Conservation (phyloP, 2,888 invertebrate species). For the Esperia sulphurella region DNA sequence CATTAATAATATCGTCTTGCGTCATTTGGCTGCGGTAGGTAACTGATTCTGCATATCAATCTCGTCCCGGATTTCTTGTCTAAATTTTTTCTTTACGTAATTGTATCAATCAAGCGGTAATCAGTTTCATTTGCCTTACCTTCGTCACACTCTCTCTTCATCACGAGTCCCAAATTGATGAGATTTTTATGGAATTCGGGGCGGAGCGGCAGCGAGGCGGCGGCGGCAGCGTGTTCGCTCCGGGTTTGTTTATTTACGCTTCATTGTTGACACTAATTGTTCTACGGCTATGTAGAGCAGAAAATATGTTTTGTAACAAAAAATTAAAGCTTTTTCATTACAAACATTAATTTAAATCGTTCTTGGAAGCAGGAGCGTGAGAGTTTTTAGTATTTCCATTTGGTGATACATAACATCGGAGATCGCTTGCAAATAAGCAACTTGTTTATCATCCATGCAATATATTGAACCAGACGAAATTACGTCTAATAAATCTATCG, state of each 20-base stretch:
- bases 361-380: slow-evolving; percentile 1
- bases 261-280: slow-evolving; percentile 15
- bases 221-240: slow-evolving; percentile 3
- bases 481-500: too few relatives aligned
- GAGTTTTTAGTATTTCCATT: neutral
- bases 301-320: slow-evolving; percentile 12
- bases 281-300: slow-evolving; percentile 13
- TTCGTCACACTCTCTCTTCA: slow-evolving; percentile 16
- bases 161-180: neutral
- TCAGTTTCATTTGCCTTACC: neutral
- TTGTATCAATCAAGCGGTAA: neutral
- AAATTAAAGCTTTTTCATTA: neutral
- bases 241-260: slow-evolving; percentile 11
- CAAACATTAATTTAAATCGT: neutral
- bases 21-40: neutral
- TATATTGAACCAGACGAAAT: too few relatives aligned
- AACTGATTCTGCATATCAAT: slow-evolving; percentile 1
- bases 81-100: slow-evolving; percentile 4
- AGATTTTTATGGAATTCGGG: neutral
- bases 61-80: neutral
- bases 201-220: too few relatives aligned
- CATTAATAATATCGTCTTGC: too few relatives aligned
- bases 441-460: too few relatives aligned
- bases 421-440: too few relatives aligned
- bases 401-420: too few relatives aligned